A percentile compares a stretch with the other conserved stretches of the same genome.
Evolutionary conservation across 1,140 invertebrate genomes (phyloP).

Genomic region (Ectropis grisescens): DNA sequence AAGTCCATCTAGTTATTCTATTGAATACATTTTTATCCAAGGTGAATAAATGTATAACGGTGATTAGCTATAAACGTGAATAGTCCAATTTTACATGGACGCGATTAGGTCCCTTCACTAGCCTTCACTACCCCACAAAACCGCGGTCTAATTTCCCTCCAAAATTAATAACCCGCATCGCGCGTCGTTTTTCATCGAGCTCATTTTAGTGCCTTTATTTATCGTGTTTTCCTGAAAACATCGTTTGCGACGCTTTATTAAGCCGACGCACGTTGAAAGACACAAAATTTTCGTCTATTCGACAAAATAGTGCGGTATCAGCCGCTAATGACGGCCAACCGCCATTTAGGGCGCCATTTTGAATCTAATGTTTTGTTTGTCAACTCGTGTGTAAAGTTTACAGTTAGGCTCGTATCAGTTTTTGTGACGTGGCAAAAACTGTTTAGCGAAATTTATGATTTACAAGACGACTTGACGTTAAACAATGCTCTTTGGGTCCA

Average conservation of each 20-base stretch:
- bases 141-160: conserved; percentile 42
- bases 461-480: conserved; percentile 20
- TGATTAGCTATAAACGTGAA: no score
- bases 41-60: no score
- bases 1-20: no score
- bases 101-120: no score
- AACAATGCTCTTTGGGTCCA: conserved; percentile 24
- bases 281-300: conserved; percentile 65
- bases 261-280: conserved; percentile 50
- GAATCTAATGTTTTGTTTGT: conserved; percentile 43
- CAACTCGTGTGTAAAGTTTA: conserved; percentile 12
- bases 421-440: conserved; percentile 11
- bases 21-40: no score
- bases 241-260: conserved; percentile 55
- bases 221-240: conserved; percentile 49
- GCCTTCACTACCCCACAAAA: conserved; percentile 18
- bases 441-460: conserved; percentile 11
- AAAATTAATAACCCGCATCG: conserved; percentile 47
- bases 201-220: conserved; percentile 47
- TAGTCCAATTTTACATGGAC: no score
- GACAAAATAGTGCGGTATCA: conserved; percentile 63
- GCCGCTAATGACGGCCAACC: conserved; percentile 49
- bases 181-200: conserved; percentile 49
- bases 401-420: conserved; percentile 23
- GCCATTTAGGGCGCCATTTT: conserved; percentile 49